A percentile compares a stretch with the other conserved stretches of the same genome.
Evolutionary conservation across 2,113 vertebrate genomes (phyloP).

Genomic region (Pelecanoides urinatrix): DNA sequence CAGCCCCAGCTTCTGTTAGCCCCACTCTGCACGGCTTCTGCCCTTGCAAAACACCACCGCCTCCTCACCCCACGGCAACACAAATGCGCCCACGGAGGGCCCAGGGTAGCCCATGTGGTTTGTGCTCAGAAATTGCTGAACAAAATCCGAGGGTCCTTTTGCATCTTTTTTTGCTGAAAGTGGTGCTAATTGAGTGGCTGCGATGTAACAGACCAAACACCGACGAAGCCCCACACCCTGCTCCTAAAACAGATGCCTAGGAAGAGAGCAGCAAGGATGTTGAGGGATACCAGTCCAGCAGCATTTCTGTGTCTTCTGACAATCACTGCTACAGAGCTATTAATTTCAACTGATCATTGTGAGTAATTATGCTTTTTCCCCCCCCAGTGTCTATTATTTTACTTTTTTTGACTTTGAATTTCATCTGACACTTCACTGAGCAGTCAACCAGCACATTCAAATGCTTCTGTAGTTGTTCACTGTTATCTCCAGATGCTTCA

Average conservation of each 20-base stretch:
- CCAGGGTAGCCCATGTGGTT: rapidly evolving
- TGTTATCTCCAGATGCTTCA: not conserved
- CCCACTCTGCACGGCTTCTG: not conserved
- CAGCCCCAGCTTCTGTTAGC: not conserved
- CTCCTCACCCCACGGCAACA: not conserved
- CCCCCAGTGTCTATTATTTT: not conserved
- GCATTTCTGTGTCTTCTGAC: not conserved
- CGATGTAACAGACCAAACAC: not conserved
- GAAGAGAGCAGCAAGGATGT: not conserved
- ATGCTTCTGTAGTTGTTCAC: not conserved
- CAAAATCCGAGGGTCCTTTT: not conserved
- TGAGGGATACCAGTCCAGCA: not conserved
- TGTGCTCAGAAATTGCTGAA: not conserved
- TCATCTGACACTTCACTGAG: not conserved
- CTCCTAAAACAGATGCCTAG: not conserved
- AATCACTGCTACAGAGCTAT: not conserved
- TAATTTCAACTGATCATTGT: not conserved
- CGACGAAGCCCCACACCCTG: not conserved
- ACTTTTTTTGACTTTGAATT: not conserved
- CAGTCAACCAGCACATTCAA: not conserved
- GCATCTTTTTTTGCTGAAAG: not conserved
- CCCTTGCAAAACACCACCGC: not conserved
- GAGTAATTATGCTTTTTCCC: not conserved
- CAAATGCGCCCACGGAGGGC: rapidly evolving
- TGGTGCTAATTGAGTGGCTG: not conserved